Evolutionary conservation across 2,797 vertebrate species (phyloP), one percentile per base, ranked within the genome.

Genomic region (Myripristis murdjan): DNA sequence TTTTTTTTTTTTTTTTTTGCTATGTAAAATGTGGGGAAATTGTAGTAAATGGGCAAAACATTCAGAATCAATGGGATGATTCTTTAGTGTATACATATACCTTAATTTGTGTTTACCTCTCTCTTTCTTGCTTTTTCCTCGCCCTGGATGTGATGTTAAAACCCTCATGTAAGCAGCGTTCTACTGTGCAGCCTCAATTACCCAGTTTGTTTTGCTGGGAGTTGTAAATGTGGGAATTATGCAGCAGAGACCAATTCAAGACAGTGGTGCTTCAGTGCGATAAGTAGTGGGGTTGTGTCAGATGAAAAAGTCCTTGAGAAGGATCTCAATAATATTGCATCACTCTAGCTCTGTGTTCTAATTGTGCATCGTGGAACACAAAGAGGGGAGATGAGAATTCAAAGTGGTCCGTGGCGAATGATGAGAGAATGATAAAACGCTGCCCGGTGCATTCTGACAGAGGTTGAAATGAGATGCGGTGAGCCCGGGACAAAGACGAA

Each of bases 401-500:
- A 75, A 72, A 84, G 73, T 37, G 74, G 65, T 73, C 66, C n/a
- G 0, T 6, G 44, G 72, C 16, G 59, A 81, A 75, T 70, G 74
- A 84, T 75, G 67, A 77, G 83, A 71, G 81, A 69, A 75, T 79
- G 85, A 86, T 82, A 81, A 88, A 89, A 67, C 20, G 62, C 51
- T 37, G 70, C 46, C 35, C 14, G 1, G 61, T 44, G 54, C 70
- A 10, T 65, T 70, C 44, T 83, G 77, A 84, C 73, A 80, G 79
- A 80, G 70, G 80, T 28, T 63, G 74, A 74, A 83, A 88, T 86
- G 78, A 90, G 81, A 87, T 75, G 75, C 55, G 22, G 46, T 46
- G 6, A 69, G 43, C 58, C 49, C 84, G 51, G 87, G 83, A 91
- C 72, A 58, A 70, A 70, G 70, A 86, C 74, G n/a, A 86, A 84